These are phyloP conservation scores for Emydocephalus ijimae DNA, from an alignment of 2,113 vertebrate genomes.

Conservation along the genomic window DNA sequence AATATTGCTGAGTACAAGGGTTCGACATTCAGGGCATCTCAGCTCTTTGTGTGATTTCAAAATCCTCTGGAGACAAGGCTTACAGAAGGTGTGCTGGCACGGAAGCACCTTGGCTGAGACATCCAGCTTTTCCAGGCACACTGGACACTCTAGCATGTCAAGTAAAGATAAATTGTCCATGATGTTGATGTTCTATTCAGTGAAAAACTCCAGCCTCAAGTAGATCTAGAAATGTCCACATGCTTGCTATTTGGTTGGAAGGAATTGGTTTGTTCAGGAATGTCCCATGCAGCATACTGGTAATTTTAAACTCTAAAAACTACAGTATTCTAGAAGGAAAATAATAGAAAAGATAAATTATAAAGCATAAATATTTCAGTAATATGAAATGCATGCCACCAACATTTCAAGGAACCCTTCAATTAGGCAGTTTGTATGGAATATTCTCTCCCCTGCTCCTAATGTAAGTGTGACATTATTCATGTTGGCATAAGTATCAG, in stretches of 20 bases:
- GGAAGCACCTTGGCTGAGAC: conserved; percentile 87
- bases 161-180: conserved; percentile 82
- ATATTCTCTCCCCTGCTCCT: conserved; percentile 45
- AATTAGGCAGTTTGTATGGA: conserved; percentile 57
- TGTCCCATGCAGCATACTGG: neutral
- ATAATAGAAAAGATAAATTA: conserved; percentile 37
- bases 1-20: conserved; percentile 75
- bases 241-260: neutral
- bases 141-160: conserved; percentile 85
- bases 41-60: conserved; percentile 77
- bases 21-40: conserved; percentile 85
- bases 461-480: conserved; percentile 58
- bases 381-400: conserved; percentile 57
- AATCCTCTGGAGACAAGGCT: conserved; percentile 83
- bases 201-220: conserved; percentile 17
- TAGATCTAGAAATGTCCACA: conserved; percentile 24
- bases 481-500: conserved; percentile 64
- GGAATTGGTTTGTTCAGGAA: neutral
- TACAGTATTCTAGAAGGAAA: conserved; percentile 44
- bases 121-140: conserved; percentile 85
- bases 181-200: conserved; percentile 53
- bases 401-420: conserved; percentile 62
- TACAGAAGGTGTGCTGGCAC: conserved; percentile 96
- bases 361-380: conserved; percentile 46
- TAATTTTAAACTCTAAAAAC: conserved; percentile 10